Conservation (phyloP, 1,140 invertebrate species). For the Sinonovacula constricta region DNA sequence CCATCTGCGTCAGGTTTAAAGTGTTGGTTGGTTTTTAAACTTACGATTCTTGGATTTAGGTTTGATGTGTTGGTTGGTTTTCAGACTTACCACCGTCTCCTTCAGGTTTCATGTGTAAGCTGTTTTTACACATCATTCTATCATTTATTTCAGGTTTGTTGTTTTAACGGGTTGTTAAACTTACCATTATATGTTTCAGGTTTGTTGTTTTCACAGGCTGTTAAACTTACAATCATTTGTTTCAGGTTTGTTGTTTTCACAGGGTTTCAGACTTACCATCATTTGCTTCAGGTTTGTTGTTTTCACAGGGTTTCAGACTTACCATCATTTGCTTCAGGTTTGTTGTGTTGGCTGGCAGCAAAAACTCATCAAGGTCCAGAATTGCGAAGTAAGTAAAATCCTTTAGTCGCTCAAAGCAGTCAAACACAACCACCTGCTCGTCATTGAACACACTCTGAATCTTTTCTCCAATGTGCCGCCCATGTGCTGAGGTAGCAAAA, state of each 20-base stretch:
- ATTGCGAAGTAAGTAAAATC: conserved; percentile 26
- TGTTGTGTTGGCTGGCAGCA: conserved; percentile 11
- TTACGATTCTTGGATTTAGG: no score
- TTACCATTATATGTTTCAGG: no score
- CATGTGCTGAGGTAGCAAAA: background rate
- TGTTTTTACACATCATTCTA: no score
- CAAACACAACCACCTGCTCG: conserved; percentile 39
- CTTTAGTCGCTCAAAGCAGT: conserved; percentile 23
- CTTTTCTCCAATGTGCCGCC: conserved; percentile 2
- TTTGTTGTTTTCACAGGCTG: no score
- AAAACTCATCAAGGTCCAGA: conserved; percentile 34
- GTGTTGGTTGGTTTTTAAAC: no score
- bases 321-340: conserved; percentile 27
- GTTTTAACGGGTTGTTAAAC: no score
- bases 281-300: conserved; percentile 4
- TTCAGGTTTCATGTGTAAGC: no score
- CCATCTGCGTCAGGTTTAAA: no score
- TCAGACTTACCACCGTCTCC: no score
- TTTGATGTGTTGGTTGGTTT: no score
- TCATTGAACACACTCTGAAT: conserved; percentile 16
- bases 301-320: conserved; percentile 12
- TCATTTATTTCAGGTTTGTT: no score
- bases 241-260: no score
- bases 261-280: conserved; percentile 31
- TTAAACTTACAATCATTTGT: conserved; percentile 23